Base-by-base conservation (phyloP, 1,140 invertebrate species). In the Trachelipus rathkii region DNA sequence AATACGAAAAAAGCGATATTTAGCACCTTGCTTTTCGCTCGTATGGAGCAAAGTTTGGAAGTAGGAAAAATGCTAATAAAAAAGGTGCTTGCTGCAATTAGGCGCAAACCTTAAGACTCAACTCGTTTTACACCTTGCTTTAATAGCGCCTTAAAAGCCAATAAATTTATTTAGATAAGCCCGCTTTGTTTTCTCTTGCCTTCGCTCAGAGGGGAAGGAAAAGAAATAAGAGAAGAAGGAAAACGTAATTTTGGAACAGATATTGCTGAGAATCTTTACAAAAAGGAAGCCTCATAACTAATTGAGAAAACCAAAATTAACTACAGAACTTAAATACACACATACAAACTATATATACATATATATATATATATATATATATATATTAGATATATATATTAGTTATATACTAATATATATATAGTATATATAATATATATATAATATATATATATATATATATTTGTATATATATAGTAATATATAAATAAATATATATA, bases 81-180 rank as follows among this genome's bases (percentile, higher is more conserved):
- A 60, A 60, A 60, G 50, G 50, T 60, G 50, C 50, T 60, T 8
- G 50, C 50, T 15, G 50, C 50, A 60, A 13, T 60, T 60, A 60
- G 50, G 50, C 4, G 2, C 50, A 19, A 60, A 19, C 19, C 50
- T 60, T 15, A 60, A 19, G 19, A 8, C 50, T 19, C 11, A 60
- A 60, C 50, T 60, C 19, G 50, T 60, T 60, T 60, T 60, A 60
- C 50, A 60, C 50, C 50, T 60, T 60, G 50, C 2, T 60, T 60
- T 60, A 60, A 60, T 60, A 60, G 50, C 50, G 50, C 19, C 19
- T 19, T 60, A 60, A 60, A 60, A 60, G 50, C 50, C 50, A 60
- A 60, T 60, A 60, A 60, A 60, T 60, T 60, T 60, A 60, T 60
- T 60, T 60, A 60, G 50, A 60, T 60, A 60, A 60, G 11, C 50